Conservation (phyloP, 2,888 invertebrate genomes). For the Caenorhabditis macrosperma region DNA sequence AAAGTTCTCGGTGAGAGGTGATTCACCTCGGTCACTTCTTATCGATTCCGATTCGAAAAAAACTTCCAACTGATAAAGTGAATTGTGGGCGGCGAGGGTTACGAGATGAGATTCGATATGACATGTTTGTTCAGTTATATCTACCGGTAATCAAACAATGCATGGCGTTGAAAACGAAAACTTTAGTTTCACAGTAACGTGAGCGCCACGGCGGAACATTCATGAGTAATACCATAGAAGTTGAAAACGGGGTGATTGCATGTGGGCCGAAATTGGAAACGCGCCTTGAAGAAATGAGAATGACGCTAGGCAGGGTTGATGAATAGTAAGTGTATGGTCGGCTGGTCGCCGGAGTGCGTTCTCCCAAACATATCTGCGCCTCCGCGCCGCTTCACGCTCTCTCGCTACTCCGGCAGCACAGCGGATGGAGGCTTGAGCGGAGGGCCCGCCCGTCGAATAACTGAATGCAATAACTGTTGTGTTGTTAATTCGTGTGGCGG, state of each 20-base stretch:
- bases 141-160: constrained; percentile 34
- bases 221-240: constrained; percentile 8
- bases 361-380: constrained; percentile 31
- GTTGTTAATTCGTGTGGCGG: constrained; percentile 16
- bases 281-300: constrained; percentile 7
- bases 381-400: constrained; percentile 14
- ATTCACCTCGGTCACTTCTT: neutral
- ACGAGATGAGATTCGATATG: constrained; percentile 28
- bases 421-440: constrained; percentile 31
- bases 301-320: constrained; percentile 19
- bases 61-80: neutral
- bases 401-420: constrained; percentile 18
- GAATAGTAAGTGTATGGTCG: constrained; percentile 56
- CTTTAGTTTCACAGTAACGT: neutral
- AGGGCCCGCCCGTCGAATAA: constrained; percentile 3
- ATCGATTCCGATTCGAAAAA: constrained; percentile 6
- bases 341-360: constrained; percentile 1
- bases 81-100: neutral
- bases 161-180: neutral
- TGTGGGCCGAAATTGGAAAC: constrained; percentile 19
- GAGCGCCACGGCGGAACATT: neutral
- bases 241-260: constrained; percentile 2
- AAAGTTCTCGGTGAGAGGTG: neutral
- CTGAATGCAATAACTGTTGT: constrained; percentile 30
- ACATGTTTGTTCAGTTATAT: constrained; percentile 39